Conservation (phyloP, 2,113 vertebrate genomes). For the Colossoma macropomum region DNA sequence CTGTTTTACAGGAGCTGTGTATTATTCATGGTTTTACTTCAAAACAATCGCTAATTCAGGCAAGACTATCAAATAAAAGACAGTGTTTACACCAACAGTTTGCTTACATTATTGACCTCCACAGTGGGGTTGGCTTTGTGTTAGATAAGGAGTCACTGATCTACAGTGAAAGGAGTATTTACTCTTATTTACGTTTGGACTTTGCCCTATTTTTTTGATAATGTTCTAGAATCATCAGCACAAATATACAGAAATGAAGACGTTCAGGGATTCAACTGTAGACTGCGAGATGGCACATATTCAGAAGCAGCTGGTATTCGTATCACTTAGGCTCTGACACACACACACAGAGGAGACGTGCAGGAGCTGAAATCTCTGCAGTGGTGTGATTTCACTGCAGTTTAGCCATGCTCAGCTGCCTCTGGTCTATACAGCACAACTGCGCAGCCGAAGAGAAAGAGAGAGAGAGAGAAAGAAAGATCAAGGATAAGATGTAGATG, state of each 20-base stretch:
- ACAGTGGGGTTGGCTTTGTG: background rate
- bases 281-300: background rate
- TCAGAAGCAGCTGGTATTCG: background rate
- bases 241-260: background rate
- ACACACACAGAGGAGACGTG: constrained; percentile 59
- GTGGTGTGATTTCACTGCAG: constrained; percentile 73
- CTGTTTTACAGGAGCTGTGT: background rate
- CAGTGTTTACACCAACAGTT: background rate
- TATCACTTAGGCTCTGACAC: background rate
- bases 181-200: background rate
- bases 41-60: background rate
- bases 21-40: background rate
- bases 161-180: background rate
- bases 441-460: constrained; percentile 20
- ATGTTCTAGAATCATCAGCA: background rate
- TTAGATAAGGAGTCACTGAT: background rate
- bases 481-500: constrained; percentile 7
- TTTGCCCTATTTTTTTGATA: background rate
- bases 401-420: constrained; percentile 74
- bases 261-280: too few relatives aligned
- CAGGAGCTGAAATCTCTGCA: constrained; percentile 71
- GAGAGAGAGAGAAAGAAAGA: constrained; percentile 48
- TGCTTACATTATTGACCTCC: background rate
- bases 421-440: constrained; percentile 60
- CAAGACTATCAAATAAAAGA: background rate